Conservation (phyloP, 2,797 vertebrate species). For the Neostethus bicornis region DNA sequence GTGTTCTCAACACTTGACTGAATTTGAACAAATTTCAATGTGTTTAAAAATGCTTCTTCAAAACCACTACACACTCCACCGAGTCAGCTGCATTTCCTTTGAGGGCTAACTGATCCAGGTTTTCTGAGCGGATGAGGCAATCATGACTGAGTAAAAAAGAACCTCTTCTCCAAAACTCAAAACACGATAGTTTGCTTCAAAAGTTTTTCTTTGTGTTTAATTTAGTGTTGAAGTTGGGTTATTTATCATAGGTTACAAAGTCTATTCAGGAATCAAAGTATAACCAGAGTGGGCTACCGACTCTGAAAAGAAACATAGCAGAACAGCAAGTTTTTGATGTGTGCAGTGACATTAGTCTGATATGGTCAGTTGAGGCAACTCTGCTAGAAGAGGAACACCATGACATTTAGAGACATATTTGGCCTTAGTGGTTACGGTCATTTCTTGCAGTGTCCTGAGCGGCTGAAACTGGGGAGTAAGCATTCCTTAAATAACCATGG, state of each 20-base stretch:
- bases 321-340: constrained; percentile 31
- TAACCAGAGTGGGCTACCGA: neutral
- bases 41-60: constrained; percentile 6
- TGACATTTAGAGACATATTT: constrained; percentile 77
- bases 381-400: constrained; percentile 45
- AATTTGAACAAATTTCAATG: too few relatives aligned
- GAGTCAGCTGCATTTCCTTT: constrained; percentile 19
- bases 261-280: constrained; percentile 15
- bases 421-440: constrained; percentile 66
- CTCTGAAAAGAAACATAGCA: constrained; percentile 14
- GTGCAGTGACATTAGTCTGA: constrained; percentile 42
- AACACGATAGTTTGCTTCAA: neutral
- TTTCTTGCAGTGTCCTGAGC: constrained; percentile 56
- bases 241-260: too few relatives aligned
- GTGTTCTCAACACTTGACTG: too few relatives aligned
- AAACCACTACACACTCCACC: constrained; percentile 1
- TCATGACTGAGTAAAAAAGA: constrained; percentile 2
- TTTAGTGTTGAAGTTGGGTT: too few relatives aligned
- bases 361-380: constrained; percentile 44
- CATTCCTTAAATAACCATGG: constrained; percentile 80
- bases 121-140: neutral
- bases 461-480: constrained; percentile 69
- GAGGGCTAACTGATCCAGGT: constrained; percentile 21
- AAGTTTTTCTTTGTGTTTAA: too few relatives aligned
- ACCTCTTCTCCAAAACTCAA: neutral